Evolutionary conservation across 2,113 vertebrate genomes (phyloP).

Genomic region (Lanius ludovicianus): DNA sequence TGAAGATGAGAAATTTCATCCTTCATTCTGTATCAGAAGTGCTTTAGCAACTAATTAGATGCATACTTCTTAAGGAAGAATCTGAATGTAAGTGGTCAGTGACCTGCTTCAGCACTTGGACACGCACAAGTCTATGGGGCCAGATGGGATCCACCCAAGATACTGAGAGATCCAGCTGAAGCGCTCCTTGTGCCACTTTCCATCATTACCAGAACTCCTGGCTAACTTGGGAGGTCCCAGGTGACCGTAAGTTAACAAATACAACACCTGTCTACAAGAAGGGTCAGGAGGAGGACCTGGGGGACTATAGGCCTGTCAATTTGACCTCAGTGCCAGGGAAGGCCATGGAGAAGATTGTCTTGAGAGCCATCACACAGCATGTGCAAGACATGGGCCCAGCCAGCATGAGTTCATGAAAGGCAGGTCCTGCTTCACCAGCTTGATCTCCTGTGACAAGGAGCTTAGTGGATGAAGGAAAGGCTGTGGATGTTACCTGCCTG

Average conservation of each 20-base stretch:
- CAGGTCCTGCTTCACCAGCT: background rate
- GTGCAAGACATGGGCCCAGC: background rate
- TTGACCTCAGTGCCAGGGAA: rapidly evolving
- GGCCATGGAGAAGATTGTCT: background rate
- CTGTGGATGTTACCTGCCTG: background rate
- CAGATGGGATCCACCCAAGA: background rate
- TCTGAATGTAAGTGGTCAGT: background rate
- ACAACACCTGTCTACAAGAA: background rate
- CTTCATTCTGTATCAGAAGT: background rate
- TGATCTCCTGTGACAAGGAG: background rate
- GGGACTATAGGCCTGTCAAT: background rate
- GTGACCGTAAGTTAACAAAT: background rate
- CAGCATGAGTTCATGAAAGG: background rate
- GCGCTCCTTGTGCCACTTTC: background rate
- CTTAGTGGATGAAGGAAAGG: background rate
- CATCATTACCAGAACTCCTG: background rate
- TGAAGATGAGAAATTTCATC: slow-evolving; percentile 21
- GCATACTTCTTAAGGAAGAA: background rate
- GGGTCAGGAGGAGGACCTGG: background rate
- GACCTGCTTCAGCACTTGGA: background rate
- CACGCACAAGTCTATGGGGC: background rate
- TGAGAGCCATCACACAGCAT: background rate
- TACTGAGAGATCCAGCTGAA: background rate
- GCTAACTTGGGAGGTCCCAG: background rate
- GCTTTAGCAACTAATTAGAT: background rate